Conservation (phyloP, 2,797 vertebrate species). For the Novumbra hubbsi region DNA sequence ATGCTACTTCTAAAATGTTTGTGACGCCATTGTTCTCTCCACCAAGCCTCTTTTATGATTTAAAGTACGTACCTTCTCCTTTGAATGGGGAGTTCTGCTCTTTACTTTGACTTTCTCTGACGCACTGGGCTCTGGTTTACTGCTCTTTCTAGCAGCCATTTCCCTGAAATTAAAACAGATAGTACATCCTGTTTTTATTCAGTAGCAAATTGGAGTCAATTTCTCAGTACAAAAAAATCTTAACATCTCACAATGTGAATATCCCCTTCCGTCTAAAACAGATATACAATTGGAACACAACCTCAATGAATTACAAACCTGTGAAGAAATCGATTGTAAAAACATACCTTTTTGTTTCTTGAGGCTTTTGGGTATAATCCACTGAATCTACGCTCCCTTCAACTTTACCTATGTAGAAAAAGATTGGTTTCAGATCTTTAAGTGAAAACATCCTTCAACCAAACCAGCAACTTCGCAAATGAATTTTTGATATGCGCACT, state of each 20-base stretch:
- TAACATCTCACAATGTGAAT: no score
- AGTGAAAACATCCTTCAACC: background rate
- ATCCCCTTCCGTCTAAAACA: no score
- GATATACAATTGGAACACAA: background rate
- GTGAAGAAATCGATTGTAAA: background rate
- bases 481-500: background rate
- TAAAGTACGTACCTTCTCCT: constrained; percentile 28
- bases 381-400: constrained; percentile 11
- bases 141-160: constrained; percentile 40
- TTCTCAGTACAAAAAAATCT: background rate
- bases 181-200: background rate
- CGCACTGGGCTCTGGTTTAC: constrained; percentile 12
- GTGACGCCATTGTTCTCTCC: no score
- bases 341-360: constrained; percentile 37
- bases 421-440: background rate
- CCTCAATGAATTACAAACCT: background rate
- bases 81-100: constrained; percentile 15
- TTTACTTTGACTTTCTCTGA: constrained; percentile 43
- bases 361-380: constrained; percentile 11
- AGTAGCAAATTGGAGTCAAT: background rate
- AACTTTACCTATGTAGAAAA: constrained; percentile 41
- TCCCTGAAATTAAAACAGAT: constrained; percentile 52
- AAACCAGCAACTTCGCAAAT: background rate
- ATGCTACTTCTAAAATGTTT: no score
- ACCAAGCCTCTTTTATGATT: no score